phyloP scores from a whole-genome alignment of 2,113 vertebrate genomes.

The human (Homo sapiens) region GRCh38 chr1:159183001-159183500 shows the following conservation, averaged over 20 bases:
- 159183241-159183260: background rate
- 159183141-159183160: background rate
- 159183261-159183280: background rate
- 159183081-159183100: background rate
- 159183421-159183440: background rate
- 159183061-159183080: background rate
- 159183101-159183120: background rate
- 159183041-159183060: background rate
- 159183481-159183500: background rate
- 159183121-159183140: background rate
- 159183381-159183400: constrained; percentile 58
- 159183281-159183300: background rate
- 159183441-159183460: background rate
- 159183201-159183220: background rate
- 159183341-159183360: background rate
- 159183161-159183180: background rate
- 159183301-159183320: constrained; percentile 4
- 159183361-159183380: background rate
- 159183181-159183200: background rate
- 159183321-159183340: background rate
- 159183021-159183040: background rate
- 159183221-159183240: background rate
- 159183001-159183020: background rate
- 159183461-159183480: background rate
- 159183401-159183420: constrained; percentile 16